Evolutionary conservation across 1,140 invertebrate genomes (phyloP), one percentile per base, ranked within the genome.

Genomic region (Bombus turneri): DNA sequence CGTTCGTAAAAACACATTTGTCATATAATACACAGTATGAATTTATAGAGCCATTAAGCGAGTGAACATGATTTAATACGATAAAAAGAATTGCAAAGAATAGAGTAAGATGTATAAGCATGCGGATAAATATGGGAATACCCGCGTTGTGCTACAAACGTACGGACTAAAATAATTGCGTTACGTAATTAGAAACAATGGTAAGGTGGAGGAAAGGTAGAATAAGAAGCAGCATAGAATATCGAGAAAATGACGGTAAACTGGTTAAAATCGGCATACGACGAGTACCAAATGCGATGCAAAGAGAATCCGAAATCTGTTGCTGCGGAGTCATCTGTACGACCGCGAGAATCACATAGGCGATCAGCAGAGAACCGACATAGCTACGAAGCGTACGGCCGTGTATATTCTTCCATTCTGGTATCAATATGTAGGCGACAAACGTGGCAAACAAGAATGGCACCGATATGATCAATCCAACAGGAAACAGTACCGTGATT

Each of bases 311-410:
- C n/a, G 94, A 91, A 62, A 96, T 94, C 0, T 87, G 25, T 0
- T 85, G 89, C 53, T 94, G 90, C 0, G 91, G 92, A 9, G 91
- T 89, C 57, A 96, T 88, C 79, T 96, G 95, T 1, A 95, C 91
- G 3, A 94, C 82, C 0, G 94, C 93, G 75, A 96, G 92, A 34
- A 91, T 90, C 4, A 89, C 86, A 73, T 96, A 96, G 31, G 96
- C 95, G 31, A 96, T 57, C 4, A 95, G 92, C 72, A 96, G 88
- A 66, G 93, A 95, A 39, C 92, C 91, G 0, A 96, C 91, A 86
- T 96, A 96, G 59, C 94, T 95, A 5, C 95, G 95, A n/a, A 96
- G 91, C 1, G 95, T 95, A 53, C 94, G 93, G 2, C 96, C 96
- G 64, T 96, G 96, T 37, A 96, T 95, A 88, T 96, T 96, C n/a